Base-by-base conservation (phyloP, 2,888 invertebrate species). In the Hypomecis atomaria region DNA sequence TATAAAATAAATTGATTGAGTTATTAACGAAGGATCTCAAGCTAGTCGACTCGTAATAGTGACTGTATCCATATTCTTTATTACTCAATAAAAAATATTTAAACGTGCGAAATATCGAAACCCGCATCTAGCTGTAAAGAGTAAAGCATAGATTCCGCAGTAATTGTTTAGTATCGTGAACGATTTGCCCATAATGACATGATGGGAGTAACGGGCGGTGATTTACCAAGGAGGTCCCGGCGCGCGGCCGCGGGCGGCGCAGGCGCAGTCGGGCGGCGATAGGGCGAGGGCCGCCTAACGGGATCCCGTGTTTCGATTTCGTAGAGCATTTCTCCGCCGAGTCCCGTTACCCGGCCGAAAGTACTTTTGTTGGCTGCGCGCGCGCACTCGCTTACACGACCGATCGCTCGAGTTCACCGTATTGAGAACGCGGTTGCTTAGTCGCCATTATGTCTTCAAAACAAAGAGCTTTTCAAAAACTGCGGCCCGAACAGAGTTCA, bases 231-330 rank as follows among this genome's bases (percentile, higher is more conserved):
- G 86, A 87, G 82, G 88, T 88, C 89, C 87, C 87, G 71, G 81
- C 45, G 54, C 45, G 44, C 34, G 53, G 49, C 37, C 48, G 53
- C 69, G 23, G 60, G 66, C 65, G 53, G 61, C 66, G 65, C 62
- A n/a, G 47, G 53, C 56, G 52, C 45, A 37, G 62, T 11, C 45
- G 77, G 79, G 80, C 78, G 78, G 52, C 52, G 40, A 40, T 52
- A 86, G 88, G 87, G 86, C 87, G 86, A 90, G 90, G 88, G 89
- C 89, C 89, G 82, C 69, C 78, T 91, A 91, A 92, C 92, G 92
- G 92, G 86, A 89, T 85, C 78, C 82, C 89, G 84, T 93, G 92
- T 93, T 93, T 93, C 93, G 93, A 89, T 93, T 93, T 93, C 93
- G 90, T 93, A 92, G 92, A 91, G 89, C 92, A 93, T 93, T 93